Conservation (phyloP, 2,797 vertebrate genomes). For the Phalloptychus januarius region DNA sequence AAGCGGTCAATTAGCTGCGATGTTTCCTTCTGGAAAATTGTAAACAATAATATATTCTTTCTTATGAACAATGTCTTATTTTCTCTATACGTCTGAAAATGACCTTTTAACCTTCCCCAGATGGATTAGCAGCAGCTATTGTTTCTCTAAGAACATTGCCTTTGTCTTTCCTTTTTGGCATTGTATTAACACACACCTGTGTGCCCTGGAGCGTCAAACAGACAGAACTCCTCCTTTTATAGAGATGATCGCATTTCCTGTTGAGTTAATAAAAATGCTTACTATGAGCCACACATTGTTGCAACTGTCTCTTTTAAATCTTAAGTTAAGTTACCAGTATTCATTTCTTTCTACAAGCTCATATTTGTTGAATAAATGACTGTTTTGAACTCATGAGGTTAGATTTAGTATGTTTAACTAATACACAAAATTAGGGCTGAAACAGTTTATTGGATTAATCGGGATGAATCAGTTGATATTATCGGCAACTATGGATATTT, state of each 20-base stretch:
- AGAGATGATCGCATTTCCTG: neutral
- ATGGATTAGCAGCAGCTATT: neutral
- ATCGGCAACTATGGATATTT: no score
- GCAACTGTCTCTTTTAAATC: neutral
- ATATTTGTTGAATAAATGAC: neutral
- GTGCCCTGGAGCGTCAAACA: neutral
- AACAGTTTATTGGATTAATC: no score
- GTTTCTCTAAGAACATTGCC: neutral
- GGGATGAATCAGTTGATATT: no score
- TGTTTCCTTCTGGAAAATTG: neutral
- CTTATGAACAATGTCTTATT: neutral
- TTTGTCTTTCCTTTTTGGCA: neutral
- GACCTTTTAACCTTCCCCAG: neutral
- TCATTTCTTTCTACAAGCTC: neutral
- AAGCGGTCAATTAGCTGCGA: neutral
- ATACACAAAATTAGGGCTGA: neutral
- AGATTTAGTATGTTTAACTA: neutral
- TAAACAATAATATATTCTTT: neutral
- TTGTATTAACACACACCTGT: neutral
- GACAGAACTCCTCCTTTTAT: neutral
- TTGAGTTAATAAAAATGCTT: neutral
- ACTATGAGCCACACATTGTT: neutral
- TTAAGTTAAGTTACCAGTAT: neutral
- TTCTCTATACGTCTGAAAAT: neutral
- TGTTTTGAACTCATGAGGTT: neutral